phyloP scores from a whole-genome alignment of 64 coral and sea anemone genomes.

The Anthopleura sola region DNA sequence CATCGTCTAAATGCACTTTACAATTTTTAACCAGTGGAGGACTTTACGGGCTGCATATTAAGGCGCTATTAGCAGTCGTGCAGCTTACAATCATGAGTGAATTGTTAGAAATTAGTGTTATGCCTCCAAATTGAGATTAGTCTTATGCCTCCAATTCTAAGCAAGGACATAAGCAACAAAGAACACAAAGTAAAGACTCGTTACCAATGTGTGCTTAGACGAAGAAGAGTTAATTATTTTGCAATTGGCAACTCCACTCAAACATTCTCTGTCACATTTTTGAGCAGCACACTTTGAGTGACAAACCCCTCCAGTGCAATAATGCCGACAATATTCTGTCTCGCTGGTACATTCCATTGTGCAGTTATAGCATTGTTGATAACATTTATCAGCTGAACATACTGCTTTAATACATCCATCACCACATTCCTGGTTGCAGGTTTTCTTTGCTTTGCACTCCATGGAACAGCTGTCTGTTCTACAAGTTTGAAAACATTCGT shows the following conservation, averaged over 20 bases:
- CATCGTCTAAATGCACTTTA: too few species aligned
- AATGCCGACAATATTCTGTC: neutral
- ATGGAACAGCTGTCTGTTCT: neutral
- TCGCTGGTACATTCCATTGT: conserved; percentile 22
- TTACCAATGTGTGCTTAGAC: neutral
- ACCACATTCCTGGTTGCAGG: neutral
- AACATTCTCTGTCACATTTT: neutral
- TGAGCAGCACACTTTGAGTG: neutral
- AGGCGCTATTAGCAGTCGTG: too few species aligned
- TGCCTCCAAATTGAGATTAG: too few species aligned
- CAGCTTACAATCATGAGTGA: too few species aligned
- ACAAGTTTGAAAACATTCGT: neutral
- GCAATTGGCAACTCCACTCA: neutral
- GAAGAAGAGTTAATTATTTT: neutral
- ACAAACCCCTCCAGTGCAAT: neutral
- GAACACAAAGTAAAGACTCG: neutral
- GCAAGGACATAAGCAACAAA: too few species aligned
- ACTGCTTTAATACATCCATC: neutral
- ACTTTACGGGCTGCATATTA: too few species aligned
- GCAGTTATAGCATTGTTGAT: neutral
- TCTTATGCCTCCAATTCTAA: too few species aligned
- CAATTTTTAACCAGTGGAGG: too few species aligned
- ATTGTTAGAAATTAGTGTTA: too few species aligned
- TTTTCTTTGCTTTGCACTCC: neutral
- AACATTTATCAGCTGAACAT: neutral